Base-by-base conservation (phyloP, 53 echinoderm and acorn worm genomes). In the Actinopyga echinites region DNA sequence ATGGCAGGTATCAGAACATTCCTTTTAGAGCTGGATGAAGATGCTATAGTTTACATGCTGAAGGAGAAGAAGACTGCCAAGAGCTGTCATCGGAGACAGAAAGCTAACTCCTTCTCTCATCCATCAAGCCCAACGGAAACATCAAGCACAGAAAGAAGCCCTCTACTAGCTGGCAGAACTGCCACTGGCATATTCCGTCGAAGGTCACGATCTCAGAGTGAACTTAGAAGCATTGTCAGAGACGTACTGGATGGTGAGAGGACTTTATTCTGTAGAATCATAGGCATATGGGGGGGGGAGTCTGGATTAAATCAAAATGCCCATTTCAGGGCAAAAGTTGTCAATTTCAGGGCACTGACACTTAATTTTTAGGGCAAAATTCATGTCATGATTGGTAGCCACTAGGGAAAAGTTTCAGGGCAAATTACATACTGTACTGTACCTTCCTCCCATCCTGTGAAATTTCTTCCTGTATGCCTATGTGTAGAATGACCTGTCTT, bases 31-130 rank as follows among this genome's bases (percentile, higher is more conserved):
- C 77, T 95, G 6, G 95, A 95, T 49, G 91, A 93, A 65, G 95
- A 95, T 83, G 93, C 93, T n/a, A 78, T 95, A 87, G 85, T 91
- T 12, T 93, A 91, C 83, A 86, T 93, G 57, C 62, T 88, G 26
- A 83, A 84, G 26, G 57, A 56, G 21, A 15, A 44, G 31, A 78
- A 78, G 32, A 24, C 57, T 2, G 2, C 32, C 1, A 55, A 20
- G 32, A 30, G 40, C 24, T 21, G 23, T 3, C 31, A 40, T 44
- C 45, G 71, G 40, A 49, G 49, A 49, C 71, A 30, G 21, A 71
- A 71, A 40, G 31, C 71, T 15, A 52, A 78, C 26, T 54, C 55
- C 6, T 78, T 78, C 57, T 78, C 78, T n/a, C 53, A 78, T 44
- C 23, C 78, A 31, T 0, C 2, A 13, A 3, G 5, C 12, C 17